phyloP scores from a whole-genome alignment of 2,888 invertebrate genomes.

The Tiliacea aurago region DNA sequence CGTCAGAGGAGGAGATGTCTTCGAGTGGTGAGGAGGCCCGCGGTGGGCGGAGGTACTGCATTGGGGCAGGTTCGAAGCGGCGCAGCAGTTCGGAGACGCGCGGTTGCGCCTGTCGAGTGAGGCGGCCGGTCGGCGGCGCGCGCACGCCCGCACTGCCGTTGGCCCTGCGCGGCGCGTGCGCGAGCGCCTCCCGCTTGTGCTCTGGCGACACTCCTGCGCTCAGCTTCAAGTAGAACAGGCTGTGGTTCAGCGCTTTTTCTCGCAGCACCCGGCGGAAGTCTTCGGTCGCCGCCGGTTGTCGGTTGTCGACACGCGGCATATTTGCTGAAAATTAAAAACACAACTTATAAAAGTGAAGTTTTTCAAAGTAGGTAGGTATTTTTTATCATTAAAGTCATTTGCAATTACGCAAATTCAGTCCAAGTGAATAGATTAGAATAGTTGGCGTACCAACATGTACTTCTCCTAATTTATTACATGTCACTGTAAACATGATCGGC shows the following conservation, averaged over 20 bases:
- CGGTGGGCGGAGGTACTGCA: conserved; percentile 88
- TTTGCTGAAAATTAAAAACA: conserved; percentile 55
- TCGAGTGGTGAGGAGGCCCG: conserved; percentile 83
- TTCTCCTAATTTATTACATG: conserved; percentile 54
- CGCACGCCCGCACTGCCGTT: conserved; percentile 81
- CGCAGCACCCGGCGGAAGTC: conserved; percentile 88
- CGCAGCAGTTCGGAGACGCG: conserved; percentile 86
- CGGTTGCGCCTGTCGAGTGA: conserved; percentile 82
- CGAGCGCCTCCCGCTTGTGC: conserved; percentile 69
- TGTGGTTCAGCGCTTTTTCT: conserved; percentile 88
- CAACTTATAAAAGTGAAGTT: not conserved
- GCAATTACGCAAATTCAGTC: conserved; percentile 17
- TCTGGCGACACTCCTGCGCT: conserved; percentile 80
- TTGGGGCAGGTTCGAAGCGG: conserved; percentile 85
- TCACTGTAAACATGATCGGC: conserved; percentile 45
- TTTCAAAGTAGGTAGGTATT: not conserved
- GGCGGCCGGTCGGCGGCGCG: conserved; percentile 83
- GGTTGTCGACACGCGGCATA: conserved; percentile 85
- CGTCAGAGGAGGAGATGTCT: conserved; percentile 87
- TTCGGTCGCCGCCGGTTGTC: conserved; percentile 78
- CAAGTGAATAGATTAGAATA: conserved; percentile 23
- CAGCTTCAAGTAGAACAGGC: conserved; percentile 87
- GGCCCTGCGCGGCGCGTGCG: conserved; percentile 67
- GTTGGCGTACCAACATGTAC: conserved; percentile 11
- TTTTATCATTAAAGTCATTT: conserved; percentile 6